Evolutionary conservation across 2,797 vertebrate species (phyloP).

Genomic region (Sebastes itinus): DNA sequence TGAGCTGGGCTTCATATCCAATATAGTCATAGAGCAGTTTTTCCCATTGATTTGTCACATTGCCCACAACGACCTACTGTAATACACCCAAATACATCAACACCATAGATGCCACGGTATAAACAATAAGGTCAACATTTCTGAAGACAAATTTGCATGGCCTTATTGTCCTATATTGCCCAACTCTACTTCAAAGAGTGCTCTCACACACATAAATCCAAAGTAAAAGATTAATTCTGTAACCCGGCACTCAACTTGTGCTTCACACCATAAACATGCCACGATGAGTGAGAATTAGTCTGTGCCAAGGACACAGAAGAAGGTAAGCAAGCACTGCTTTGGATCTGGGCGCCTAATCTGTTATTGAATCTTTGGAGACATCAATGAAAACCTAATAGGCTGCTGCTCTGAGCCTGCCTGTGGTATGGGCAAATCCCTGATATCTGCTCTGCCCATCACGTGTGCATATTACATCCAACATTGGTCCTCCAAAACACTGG

Average conservation of each 20-base stretch:
- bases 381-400: slow-evolving; percentile 57
- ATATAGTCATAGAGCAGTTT: not conserved
- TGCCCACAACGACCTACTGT: not conserved
- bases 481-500: not conserved
- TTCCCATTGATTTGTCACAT: not conserved
- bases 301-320: slow-evolving; percentile 45
- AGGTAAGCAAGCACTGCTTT: slow-evolving; percentile 35
- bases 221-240: not conserved
- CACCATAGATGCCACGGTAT: not conserved
- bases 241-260: slow-evolving; percentile 13
- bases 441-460: slow-evolving; percentile 44
- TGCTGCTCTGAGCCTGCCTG: slow-evolving; percentile 37
- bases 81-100: not conserved
- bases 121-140: not conserved
- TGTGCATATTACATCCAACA: slow-evolving; percentile 30
- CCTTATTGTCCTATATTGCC: not conserved
- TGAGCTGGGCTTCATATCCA: not conserved
- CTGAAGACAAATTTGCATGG: not conserved
- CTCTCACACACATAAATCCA: not conserved
- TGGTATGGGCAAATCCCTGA: slow-evolving; percentile 35
- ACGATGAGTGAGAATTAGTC: slow-evolving; percentile 14
- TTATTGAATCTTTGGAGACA: slow-evolving; percentile 58
- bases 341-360: slow-evolving; percentile 33
- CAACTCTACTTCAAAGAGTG: not conserved
- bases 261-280: slow-evolving; percentile 29